A percentile compares a stretch with the other conserved stretches of the same genome.
Conservation (phyloP, 2,888 invertebrate species). For the Chymomyza fuscimana region DNA sequence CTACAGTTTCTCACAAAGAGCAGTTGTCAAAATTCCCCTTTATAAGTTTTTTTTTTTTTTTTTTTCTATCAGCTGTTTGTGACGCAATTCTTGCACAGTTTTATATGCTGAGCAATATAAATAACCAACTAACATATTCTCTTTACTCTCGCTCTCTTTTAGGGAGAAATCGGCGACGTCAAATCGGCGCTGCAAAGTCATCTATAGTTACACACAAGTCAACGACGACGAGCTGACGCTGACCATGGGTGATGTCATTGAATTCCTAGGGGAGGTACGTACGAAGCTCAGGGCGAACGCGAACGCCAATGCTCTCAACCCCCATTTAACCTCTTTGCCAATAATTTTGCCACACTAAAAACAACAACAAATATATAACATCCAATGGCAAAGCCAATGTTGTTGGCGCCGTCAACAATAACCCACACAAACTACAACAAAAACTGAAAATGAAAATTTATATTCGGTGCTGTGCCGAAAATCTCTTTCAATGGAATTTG, state of each 20-base stretch:
- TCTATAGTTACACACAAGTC: constrained; percentile 94
- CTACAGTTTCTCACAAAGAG: background rate
- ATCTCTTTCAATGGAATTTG: no score
- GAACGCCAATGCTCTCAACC: constrained; percentile 41
- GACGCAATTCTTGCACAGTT: constrained; percentile 31
- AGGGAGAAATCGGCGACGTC: constrained; percentile 79
- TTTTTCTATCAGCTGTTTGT: constrained; percentile 1
- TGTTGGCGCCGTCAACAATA: constrained; percentile 9
- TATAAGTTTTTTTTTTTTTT: no score
- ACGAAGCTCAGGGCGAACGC: constrained; percentile 5
- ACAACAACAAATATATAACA: background rate
- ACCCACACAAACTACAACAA: constrained; percentile 14
- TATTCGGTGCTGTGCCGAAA: background rate
- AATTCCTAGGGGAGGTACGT: constrained; percentile 91
- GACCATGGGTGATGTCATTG: constrained; percentile 92
- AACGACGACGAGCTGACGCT: constrained; percentile 96
- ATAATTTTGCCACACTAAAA: constrained; percentile 44
- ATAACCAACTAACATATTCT: constrained; percentile 9
- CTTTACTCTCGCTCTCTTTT: constrained; percentile 20
- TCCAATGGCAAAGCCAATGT: background rate
- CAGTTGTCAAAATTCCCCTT: background rate
- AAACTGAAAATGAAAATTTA: constrained; percentile 39
- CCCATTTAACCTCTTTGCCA: constrained; percentile 72
- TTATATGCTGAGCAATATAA: background rate
- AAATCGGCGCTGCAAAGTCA: constrained; percentile 88